These are phyloP conservation scores for Oostethus manadensis DNA, from an alignment of 2,113 vertebrate species.

Conservation along the genomic window DNA sequence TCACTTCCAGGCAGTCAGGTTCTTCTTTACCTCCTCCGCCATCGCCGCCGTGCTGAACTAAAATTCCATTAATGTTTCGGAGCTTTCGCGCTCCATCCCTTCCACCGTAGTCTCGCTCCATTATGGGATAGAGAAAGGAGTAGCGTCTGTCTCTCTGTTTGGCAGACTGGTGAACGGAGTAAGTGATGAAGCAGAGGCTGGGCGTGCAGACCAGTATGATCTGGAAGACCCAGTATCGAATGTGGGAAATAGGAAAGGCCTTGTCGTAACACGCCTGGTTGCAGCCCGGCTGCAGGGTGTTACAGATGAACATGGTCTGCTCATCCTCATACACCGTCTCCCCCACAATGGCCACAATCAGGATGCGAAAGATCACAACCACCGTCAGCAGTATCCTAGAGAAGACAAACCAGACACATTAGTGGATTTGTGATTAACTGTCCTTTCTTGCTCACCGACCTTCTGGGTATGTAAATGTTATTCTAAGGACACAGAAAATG, in stretches of 20 bases:
- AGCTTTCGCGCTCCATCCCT: conserved; percentile 62
- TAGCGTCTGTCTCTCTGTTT: conserved; percentile 80
- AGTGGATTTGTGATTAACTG: background rate
- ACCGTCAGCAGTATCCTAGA: conserved; percentile 85
- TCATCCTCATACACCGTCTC: conserved; percentile 89
- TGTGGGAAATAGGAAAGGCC: conserved; percentile 88
- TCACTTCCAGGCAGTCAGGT: conserved; percentile 73
- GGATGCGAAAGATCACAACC: conserved; percentile 88
- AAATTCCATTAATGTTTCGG: conserved; percentile 72
- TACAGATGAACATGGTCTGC: conserved; percentile 88
- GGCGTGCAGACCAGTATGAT: conserved; percentile 89
- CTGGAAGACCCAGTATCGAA: conserved; percentile 91
- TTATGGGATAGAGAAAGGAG: conserved; percentile 77
- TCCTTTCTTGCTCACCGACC: background rate
- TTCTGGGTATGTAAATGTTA: background rate
- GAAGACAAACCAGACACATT: conserved; percentile 26
- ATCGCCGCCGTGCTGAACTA: conserved; percentile 64
- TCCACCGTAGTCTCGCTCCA: conserved; percentile 72
- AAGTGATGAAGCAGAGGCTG: conserved; percentile 90
- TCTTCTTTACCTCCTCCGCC: conserved; percentile 71
- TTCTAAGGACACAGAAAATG: background rate
- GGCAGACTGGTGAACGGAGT: conserved; percentile 84
- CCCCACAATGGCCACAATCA: conserved; percentile 86
- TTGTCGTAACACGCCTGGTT: conserved; percentile 89
- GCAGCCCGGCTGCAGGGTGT: conserved; percentile 86